Evolutionary conservation across 2,113 vertebrate genomes (phyloP).

Genomic region (Rhagologus leucostigma): DNA sequence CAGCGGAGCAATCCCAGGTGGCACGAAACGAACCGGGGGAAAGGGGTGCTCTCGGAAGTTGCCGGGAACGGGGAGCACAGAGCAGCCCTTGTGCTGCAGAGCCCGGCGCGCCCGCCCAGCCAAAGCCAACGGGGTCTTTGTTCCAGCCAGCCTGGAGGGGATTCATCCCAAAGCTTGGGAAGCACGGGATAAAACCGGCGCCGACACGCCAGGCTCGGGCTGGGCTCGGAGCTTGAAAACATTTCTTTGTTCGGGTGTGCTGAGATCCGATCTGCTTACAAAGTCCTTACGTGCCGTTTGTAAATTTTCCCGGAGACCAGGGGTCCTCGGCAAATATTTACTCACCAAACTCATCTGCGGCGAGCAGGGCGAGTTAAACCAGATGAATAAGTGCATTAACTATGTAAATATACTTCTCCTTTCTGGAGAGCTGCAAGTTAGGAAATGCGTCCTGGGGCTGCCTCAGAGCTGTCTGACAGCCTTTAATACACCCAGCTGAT

Average conservation of each 20-base stretch:
- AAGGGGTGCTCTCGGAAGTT: slow-evolving; percentile 28
- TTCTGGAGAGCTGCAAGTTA: neutral
- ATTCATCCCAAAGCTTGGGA: neutral
- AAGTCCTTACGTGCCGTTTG: neutral
- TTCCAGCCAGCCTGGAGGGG: slow-evolving; percentile 4
- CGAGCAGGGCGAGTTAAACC: neutral
- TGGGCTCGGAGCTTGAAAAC: neutral
- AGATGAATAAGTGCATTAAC: neutral
- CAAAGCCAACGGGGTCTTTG: slow-evolving; percentile 1
- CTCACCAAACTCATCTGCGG: neutral
- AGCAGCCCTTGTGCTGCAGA: slow-evolving; percentile 36
- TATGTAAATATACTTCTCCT: neutral
- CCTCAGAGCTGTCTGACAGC: neutral
- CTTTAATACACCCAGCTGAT: neutral
- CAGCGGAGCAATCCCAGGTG: neutral
- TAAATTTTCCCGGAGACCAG: neutral
- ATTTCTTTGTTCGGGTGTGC: slow-evolving; percentile 39
- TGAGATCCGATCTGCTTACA: rapidly evolving
- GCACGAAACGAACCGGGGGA: neutral
- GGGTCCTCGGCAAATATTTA: neutral
- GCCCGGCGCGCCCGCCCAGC: neutral
- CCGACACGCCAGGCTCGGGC: neutral
- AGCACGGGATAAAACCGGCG: neutral
- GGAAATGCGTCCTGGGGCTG: neutral
- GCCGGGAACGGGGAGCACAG: neutral